These are phyloP conservation scores for chimpanzee (Pan troglodytes) DNA, from an alignment of 2,113 vertebrate species.

Conservation along the genomic window DNA sequence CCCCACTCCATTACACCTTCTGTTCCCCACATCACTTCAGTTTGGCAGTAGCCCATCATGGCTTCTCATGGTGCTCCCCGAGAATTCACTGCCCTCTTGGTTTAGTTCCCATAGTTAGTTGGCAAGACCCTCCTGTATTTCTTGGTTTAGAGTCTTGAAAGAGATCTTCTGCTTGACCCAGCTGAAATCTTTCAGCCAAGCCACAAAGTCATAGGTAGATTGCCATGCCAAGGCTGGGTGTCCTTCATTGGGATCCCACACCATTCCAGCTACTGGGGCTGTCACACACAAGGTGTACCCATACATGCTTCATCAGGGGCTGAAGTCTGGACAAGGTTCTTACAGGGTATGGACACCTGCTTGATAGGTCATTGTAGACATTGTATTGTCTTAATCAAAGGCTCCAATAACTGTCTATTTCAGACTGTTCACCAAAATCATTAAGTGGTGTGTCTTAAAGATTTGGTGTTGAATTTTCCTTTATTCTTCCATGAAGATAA, in stretches of 20 bases:
- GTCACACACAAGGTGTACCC: not conserved
- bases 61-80: not conserved
- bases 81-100: not conserved
- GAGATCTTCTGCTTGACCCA: not conserved
- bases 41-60: not conserved
- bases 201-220: not conserved
- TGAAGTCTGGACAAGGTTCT: not conserved
- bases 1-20: not conserved
- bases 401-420: not conserved
- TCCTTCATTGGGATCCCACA: not conserved
- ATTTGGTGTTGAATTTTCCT: not conserved
- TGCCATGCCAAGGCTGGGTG: not conserved
- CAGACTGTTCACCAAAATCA: not conserved
- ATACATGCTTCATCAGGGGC: not conserved
- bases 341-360: not conserved
- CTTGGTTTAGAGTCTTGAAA: not conserved
- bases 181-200: not conserved
- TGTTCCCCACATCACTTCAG: not conserved
- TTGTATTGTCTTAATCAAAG: not conserved
- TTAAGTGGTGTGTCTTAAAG: not conserved
- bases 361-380: not conserved
- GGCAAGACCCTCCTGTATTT: not conserved
- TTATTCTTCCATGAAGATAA: not conserved
- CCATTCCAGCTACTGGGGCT: not conserved
- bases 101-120: not conserved